These are phyloP conservation scores for Diplolepis rosae DNA, from an alignment of 2,888 invertebrate species.

Conservation along the genomic window DNA sequence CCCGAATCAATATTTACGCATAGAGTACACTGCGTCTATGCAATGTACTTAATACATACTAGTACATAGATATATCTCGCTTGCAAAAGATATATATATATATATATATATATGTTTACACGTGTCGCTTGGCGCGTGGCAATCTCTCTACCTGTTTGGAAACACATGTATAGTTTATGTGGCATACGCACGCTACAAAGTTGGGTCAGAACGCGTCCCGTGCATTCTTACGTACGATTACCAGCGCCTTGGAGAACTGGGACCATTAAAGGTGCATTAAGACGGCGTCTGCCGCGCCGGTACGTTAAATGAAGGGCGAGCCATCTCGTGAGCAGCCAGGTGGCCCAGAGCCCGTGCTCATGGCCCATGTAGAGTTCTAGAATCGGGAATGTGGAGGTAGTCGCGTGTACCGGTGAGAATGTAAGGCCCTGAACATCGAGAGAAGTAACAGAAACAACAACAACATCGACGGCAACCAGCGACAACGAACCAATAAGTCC, in stretches of 20 bases:
- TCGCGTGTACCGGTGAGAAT: not conserved
- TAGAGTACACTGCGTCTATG: not conserved
- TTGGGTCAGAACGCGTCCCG: not conserved
- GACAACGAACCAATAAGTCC: constrained; percentile 55
- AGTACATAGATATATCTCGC: not conserved
- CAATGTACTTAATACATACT: not conserved
- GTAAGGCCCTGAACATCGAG: constrained; percentile 28
- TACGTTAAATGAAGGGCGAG: constrained; percentile 47
- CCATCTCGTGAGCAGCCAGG: constrained; percentile 53
- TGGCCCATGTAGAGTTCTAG: constrained; percentile 40
- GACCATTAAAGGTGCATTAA: constrained; percentile 37
- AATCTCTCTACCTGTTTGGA: not conserved
- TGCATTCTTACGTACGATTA: constrained; percentile 22
- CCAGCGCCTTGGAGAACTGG: constrained; percentile 16
- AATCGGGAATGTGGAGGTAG: not conserved
- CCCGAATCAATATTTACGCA: constrained; percentile 48
- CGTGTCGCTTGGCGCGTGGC: constrained; percentile 11
- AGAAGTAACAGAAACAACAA: constrained; percentile 32
- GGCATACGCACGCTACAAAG: not conserved
- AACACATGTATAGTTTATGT: not conserved
- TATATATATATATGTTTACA: not conserved
- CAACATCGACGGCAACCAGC: no score
- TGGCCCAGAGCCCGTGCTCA: constrained; percentile 47
- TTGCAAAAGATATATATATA: no score
- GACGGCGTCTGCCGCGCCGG: constrained; percentile 41